These are phyloP conservation scores for Drosophila phalerata DNA, from an alignment of 2,888 invertebrate genomes.

Conservation along the genomic window DNA sequence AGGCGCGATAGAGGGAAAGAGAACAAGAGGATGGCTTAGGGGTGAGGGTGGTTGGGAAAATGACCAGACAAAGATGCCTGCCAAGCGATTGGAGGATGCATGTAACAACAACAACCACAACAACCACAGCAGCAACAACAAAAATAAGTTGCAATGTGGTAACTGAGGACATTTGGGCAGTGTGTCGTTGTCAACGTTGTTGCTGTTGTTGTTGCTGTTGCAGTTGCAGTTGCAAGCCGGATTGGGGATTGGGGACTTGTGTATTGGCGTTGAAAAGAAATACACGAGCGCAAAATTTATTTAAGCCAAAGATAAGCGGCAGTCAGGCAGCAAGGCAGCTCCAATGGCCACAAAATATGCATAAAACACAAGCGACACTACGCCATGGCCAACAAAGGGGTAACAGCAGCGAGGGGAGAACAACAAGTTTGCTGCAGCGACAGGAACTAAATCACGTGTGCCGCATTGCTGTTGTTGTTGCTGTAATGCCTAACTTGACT, in stretches of 20 bases:
- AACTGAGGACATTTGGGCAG: slow-evolving; percentile 78
- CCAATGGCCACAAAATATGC: slow-evolving; percentile 69
- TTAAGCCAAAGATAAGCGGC: slow-evolving; percentile 77
- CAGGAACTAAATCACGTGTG: slow-evolving; percentile 80
- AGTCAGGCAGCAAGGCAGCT: slow-evolving; percentile 37
- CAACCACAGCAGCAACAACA: slow-evolving; percentile 28
- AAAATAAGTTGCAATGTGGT: slow-evolving; percentile 55
- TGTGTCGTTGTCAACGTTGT: slow-evolving; percentile 61
- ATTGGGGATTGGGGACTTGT: slow-evolving; percentile 34
- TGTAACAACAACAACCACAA: slow-evolving; percentile 33
- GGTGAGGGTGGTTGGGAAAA: slow-evolving; percentile 28
- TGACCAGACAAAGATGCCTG: slow-evolving; percentile 56
- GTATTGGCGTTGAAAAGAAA: slow-evolving; percentile 75
- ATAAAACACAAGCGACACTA: slow-evolving; percentile 66
- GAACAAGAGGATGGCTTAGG: neutral
- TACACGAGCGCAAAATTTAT: slow-evolving; percentile 79
- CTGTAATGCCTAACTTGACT: slow-evolving; percentile 72
- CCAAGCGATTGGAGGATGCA: slow-evolving; percentile 55
- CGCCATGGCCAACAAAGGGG: slow-evolving; percentile 4
- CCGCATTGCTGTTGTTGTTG: slow-evolving; percentile 43
- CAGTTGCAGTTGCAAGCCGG: slow-evolving; percentile 21
- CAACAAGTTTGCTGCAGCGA: slow-evolving; percentile 78
- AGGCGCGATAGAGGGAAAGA: neutral
- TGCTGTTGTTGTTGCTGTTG: slow-evolving; percentile 18
- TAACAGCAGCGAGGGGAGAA: slow-evolving; percentile 12